These are phyloP conservation scores for Centropus unirufus DNA, from an alignment of 2,113 vertebrate genomes.

Conservation along the genomic window DNA sequence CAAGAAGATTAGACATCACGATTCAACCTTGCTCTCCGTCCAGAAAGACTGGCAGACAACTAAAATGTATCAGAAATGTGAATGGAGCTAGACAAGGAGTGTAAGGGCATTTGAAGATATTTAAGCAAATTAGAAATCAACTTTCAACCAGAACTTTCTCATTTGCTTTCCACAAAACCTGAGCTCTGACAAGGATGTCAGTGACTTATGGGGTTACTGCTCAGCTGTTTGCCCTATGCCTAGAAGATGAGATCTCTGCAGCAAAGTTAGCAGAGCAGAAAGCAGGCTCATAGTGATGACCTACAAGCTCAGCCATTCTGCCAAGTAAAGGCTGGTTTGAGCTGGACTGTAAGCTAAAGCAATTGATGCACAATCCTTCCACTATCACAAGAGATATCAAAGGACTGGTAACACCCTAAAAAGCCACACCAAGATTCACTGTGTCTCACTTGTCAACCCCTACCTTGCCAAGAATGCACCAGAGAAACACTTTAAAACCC, in stretches of 20 bases:
- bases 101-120: not conserved
- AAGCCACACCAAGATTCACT: not conserved
- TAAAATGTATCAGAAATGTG: not conserved
- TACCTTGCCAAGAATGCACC: not conserved
- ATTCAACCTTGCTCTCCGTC: not conserved
- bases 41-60: not conserved
- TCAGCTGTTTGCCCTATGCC: not conserved
- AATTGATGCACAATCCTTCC: accelerated
- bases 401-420: not conserved
- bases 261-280: not conserved
- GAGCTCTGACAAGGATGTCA: not conserved
- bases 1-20: not conserved
- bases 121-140: not conserved
- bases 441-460: not conserved
- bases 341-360: not conserved
- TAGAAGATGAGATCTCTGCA: not conserved
- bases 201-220: not conserved
- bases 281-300: not conserved
- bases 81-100: not conserved
- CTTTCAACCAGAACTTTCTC: not conserved
- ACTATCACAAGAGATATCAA: not conserved
- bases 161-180: not conserved
- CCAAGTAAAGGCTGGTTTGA: not conserved
- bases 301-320: not conserved
- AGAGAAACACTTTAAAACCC: not conserved